Evolutionary conservation across 1,140 invertebrate genomes (phyloP).

Genomic region (Triops cancriformis): DNA sequence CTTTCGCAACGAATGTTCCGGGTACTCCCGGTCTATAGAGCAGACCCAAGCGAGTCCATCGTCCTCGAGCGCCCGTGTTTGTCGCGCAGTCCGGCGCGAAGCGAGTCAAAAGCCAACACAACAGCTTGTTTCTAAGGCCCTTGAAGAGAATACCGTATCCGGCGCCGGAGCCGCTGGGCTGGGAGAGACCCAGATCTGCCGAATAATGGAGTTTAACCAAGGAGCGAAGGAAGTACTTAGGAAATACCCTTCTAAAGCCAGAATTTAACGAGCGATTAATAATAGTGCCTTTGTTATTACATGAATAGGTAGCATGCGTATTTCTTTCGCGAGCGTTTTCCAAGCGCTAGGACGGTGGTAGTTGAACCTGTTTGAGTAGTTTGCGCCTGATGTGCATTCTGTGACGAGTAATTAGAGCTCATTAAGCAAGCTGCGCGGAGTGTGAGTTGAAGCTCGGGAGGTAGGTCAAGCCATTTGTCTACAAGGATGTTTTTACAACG

Average conservation of each 20-base stretch:
- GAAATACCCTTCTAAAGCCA: not conserved
- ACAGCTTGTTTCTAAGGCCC: constrained; percentile 9
- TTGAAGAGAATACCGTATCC: not conserved
- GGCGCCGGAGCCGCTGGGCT: not conserved
- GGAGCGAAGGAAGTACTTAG: not conserved
- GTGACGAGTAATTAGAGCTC: too few species aligned
- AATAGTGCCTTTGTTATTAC: not conserved
- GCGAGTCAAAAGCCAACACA: constrained; percentile 9
- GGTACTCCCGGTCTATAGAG: not conserved
- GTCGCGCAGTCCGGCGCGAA: not conserved
- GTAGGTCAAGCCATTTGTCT: too few species aligned
- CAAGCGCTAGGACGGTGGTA: too few species aligned
- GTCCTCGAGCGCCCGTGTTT: not conserved
- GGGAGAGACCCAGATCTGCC: constrained; percentile 3
- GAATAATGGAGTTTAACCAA: not conserved
- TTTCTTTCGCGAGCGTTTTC: too few species aligned
- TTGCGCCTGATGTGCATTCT: too few species aligned
- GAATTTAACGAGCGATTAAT: not conserved
- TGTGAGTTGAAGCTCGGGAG: too few species aligned
- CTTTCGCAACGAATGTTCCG: not conserved
- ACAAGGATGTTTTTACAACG: too few species aligned
- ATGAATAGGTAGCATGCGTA: not conserved
- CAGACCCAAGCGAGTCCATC: not conserved
- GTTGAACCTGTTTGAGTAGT: too few species aligned
- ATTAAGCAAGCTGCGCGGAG: too few species aligned